Evolutionary conservation across 2,888 invertebrate genomes (phyloP).

Genomic region (Xestia xanthographa): DNA sequence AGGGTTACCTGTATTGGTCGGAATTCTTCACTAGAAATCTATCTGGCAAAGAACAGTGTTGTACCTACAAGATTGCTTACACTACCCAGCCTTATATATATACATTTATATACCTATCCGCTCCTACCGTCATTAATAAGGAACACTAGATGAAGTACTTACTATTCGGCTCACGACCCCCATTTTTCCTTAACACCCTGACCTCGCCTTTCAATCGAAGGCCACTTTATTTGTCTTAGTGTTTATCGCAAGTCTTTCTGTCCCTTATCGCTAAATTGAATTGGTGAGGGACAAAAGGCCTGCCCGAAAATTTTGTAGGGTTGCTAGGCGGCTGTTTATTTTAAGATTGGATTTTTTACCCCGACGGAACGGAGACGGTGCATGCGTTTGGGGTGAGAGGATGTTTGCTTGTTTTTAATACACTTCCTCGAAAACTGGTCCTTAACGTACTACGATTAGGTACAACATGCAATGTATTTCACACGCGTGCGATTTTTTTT

Average conservation of each 20-base stretch:
- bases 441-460: too few species aligned
- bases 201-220: constrained; percentile 73
- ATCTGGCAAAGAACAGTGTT: too few species aligned
- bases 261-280: constrained; percentile 88
- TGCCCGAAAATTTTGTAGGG: constrained; percentile 71
- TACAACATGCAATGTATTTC: too few species aligned
- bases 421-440: too few species aligned
- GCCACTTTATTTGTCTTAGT: constrained; percentile 82
- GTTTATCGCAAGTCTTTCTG: constrained; percentile 78
- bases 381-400: too few species aligned
- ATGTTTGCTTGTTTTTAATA: too few species aligned
- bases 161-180: constrained; percentile 53
- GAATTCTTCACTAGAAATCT: too few species aligned
- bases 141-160: constrained; percentile 47
- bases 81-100: background rate
- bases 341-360: background rate
- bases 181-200: constrained; percentile 51
- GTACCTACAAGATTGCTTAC: background rate
- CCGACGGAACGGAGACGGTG: too few species aligned
- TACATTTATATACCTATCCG: constrained; percentile 17
- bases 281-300: constrained; percentile 82
- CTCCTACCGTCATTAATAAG: constrained; percentile 51
- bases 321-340: constrained; percentile 45
- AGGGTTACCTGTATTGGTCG: too few species aligned
- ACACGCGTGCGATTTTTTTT: too few species aligned